Conservation (phyloP, 2,888 invertebrate species). For the Brachyopa scutellaris region DNA sequence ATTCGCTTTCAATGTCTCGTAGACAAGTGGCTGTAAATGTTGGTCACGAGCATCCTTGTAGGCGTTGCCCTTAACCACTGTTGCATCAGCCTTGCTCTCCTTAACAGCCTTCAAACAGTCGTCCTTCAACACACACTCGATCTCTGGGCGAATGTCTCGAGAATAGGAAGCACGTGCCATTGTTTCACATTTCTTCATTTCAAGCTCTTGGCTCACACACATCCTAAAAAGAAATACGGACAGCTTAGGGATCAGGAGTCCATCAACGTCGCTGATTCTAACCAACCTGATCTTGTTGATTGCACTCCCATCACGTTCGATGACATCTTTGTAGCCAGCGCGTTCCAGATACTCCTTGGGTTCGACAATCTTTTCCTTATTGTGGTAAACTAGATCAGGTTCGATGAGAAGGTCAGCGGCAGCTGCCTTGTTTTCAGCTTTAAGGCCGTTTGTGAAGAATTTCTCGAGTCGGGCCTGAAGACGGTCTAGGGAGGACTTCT, state of each 20-base stretch:
- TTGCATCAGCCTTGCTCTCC: constrained; percentile 77
- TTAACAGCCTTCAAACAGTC: constrained; percentile 80
- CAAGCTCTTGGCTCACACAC: constrained; percentile 87
- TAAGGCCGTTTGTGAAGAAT: constrained; percentile 80
- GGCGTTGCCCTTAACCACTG: constrained; percentile 74
- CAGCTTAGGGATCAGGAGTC: constrained; percentile 31
- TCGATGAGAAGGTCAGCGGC: constrained; percentile 84
- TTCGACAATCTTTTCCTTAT: constrained; percentile 82
- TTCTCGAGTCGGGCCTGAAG: constrained; percentile 79
- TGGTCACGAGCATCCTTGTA: constrained; percentile 76
- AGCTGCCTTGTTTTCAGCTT: constrained; percentile 78
- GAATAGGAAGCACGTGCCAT: constrained; percentile 89
- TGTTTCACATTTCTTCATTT: constrained; percentile 88
- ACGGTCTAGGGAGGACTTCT: constrained; percentile 76
- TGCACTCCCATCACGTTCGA: constrained; percentile 88
- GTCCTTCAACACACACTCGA: constrained; percentile 88
- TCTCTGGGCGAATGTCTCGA: constrained; percentile 89
- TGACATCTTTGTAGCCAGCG: constrained; percentile 87
- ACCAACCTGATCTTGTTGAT: constrained; percentile 84
- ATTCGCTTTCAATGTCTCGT: constrained; percentile 76
- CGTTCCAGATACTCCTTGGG: constrained; percentile 85
- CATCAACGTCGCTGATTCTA: neutral
- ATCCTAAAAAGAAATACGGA: constrained; percentile 80
- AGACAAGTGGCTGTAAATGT: constrained; percentile 78
- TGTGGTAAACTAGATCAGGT: constrained; percentile 82